Base-by-base conservation (phyloP, 2,797 vertebrate species). In the Chelidonichthys spinosus region DNA sequence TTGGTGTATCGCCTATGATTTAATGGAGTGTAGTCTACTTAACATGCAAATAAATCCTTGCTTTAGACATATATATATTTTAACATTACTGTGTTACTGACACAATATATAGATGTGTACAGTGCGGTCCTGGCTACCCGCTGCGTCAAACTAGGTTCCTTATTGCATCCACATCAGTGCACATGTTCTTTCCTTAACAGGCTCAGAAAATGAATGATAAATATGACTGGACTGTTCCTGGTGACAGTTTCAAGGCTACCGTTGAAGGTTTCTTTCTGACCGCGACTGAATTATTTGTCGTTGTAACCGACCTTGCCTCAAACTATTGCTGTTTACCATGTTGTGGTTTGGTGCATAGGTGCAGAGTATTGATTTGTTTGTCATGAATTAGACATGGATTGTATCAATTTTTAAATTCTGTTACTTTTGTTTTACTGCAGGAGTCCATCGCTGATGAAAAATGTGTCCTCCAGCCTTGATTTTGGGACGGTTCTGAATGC, bases 361-460 rank as follows among this genome's bases (percentile, higher is more conserved):
- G 47, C 40, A 44, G 4, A 17, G 2, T 68, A 71, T 74, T 68
- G 72, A 74, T 75, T 65, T 58, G 11, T 37, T 58, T 43, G 43
- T 15, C 3, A 42, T 72, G 35, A 73, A 62, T 78, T 15, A 64
- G 11, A 56, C 43, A 69, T 75, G 6, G 13, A 17, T 64, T 53
- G 39, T 56, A 11, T 50, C 18, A 14, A 15, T 77, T 63, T 11
- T 40, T 2, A 58, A 56, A 72, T 70, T 49, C 6, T 40, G 35
- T 71, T 62, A 37, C 14, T 15, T 50, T 68, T 55, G 15, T 80
- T 42, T 2, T 92, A 77, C 92, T 90, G 56, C 92, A 97, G 96
- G 90, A 96, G 95, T 81, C 94, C 95, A 71, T 95, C 96, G 7
- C 92, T 97, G 94, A 95, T 96, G 80, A 98, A 97, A 93, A 96